Evolutionary conservation across 2,888 invertebrate genomes (phyloP), one percentile per base, ranked within the genome.

Genomic region (Torymus tubicola): DNA sequence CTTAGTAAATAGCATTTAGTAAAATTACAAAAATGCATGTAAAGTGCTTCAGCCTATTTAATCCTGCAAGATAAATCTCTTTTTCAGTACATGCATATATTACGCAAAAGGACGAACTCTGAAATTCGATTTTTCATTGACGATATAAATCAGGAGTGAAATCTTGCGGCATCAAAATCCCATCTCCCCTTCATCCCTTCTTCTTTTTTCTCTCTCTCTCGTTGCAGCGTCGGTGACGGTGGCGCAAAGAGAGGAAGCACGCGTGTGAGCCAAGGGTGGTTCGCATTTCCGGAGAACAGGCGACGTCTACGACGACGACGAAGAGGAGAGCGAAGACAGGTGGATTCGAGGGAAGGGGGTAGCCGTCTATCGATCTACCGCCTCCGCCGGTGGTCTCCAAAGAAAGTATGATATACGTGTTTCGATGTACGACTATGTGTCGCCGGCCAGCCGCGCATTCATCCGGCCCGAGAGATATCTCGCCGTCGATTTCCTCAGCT

Each of bases 401-500:
- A 79, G 79, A 73, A 80, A 73, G 69, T 82, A 77, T 80, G 76
- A 82, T 69, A 65, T 80, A 80, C 73, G 77, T 70, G 64, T 80
- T 80, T 78, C 77, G 60, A 61, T 71, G 80, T 72, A 71, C 76
- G 76, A 64, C 67, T 81, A 72, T 71, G 70, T 75, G 42, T 42
- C 42, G 42, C 42, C 10, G 42, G 42, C 42, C 42, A 42, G 42
- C 42, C 65, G 16, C 68, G 55, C 61, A 74, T 75, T 78, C 75
- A 79, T 81, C 81, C 81, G 78, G 71, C 69, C 61, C 55, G 53
- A 65, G 69, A 80, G 71, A 72, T 81, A 78, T 67, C 80, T 64
- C 65, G 31, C 68, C 61, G 21, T 18, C n/a, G 65, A 61, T 76
- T 69, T 63, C 53, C 69, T 52, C 12, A 13, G 4, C 16, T n/a